Evolutionary conservation across 1,140 invertebrate genomes (phyloP).

Genomic region (Hycleus phaleratus): DNA sequence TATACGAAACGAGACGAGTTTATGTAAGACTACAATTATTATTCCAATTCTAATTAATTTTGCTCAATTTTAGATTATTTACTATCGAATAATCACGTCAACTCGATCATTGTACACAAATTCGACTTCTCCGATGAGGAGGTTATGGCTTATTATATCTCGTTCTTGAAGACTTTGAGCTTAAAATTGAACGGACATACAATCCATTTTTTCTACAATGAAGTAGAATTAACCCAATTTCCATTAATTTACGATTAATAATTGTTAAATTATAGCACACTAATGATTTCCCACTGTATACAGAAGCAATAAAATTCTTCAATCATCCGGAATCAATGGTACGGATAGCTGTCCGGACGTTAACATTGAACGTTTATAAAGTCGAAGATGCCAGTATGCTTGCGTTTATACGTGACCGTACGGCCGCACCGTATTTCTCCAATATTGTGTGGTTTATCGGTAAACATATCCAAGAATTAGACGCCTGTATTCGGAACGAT

Average conservation of each 20-base stretch:
- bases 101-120: conserved; percentile 98
- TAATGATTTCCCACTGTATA: conserved; percentile 98
- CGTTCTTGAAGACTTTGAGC: conserved; percentile 96
- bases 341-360: conserved; percentile 92
- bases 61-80: conserved; percentile 83
- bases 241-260: background rate
- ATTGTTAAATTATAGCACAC: conserved; percentile 70
- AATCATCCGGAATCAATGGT: conserved; percentile 99
- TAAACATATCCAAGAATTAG: conserved; percentile 93
- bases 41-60: background rate
- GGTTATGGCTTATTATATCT: conserved; percentile 99
- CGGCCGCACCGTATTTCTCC: conserved; percentile 95
- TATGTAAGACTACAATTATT: conserved; percentile 73
- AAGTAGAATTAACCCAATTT: conserved; percentile 51
- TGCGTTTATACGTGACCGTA: conserved; percentile 89
- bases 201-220: conserved; percentile 99
- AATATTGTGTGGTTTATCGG: conserved; percentile 99
- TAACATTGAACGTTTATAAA: conserved; percentile 94
- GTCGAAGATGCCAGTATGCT: conserved; percentile 95
- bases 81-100: conserved; percentile 98
- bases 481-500: conserved; percentile 90
- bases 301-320: conserved; percentile 98
- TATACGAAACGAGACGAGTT: conserved; percentile 94
- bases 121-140: conserved; percentile 99
- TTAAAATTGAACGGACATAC: conserved; percentile 98